These are phyloP conservation scores for Moxostoma hubbsi DNA, from an alignment of 2,797 vertebrate genomes.

Conservation along the genomic window DNA sequence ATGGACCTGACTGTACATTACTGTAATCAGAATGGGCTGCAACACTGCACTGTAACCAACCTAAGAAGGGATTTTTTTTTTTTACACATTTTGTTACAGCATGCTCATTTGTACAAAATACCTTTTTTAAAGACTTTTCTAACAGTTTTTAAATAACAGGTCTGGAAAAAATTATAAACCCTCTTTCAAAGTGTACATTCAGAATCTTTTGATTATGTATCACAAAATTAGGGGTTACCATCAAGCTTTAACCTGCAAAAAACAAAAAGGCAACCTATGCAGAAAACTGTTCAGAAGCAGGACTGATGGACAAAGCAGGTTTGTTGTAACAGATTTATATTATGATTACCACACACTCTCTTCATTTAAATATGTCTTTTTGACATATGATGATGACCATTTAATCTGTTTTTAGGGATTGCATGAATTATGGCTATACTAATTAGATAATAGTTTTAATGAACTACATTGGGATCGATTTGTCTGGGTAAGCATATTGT, in stretches of 20 bases:
- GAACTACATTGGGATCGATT: no score
- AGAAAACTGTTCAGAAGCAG: slow-evolving; percentile 7
- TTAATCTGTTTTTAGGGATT: neutral
- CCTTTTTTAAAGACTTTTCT: no score
- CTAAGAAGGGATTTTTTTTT: neutral
- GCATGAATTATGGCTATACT: neutral
- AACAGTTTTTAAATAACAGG: no score
- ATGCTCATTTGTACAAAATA: no score
- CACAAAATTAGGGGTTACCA: neutral
- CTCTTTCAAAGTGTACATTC: neutral
- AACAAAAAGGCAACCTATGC: neutral
- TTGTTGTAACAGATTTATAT: neutral
- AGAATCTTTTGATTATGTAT: neutral
- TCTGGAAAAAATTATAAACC: no score
- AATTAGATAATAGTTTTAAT: no score
- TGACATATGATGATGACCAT: neutral
- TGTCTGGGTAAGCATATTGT: no score
- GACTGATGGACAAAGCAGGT: neutral
- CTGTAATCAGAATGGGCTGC: neutral
- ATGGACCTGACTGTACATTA: no score
- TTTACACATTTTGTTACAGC: no score
- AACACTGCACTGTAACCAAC: neutral
- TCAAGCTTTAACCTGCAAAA: neutral
- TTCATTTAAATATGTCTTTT: neutral
- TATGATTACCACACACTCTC: neutral